Evolutionary conservation across 2,888 invertebrate species (phyloP), one percentile per base, ranked within the genome.

Genomic region (Platypus cylindrus): DNA sequence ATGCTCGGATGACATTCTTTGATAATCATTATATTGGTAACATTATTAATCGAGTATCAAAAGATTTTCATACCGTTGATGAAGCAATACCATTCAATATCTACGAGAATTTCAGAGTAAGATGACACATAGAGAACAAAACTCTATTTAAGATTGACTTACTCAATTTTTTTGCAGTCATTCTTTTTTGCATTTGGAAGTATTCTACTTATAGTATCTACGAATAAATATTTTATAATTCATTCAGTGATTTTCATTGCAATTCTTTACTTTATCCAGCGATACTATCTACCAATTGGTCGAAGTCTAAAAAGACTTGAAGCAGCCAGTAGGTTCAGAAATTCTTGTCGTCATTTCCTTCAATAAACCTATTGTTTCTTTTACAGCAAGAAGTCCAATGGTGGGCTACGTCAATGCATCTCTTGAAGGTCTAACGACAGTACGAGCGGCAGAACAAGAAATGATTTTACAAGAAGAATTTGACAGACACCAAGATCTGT

Each of bases 231-330:
- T 59, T 66, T 82, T 5, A 46, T 80, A 27, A 56, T 77, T 5
- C 77, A 80, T 1, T 73, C 80, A 2, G 54, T 72, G 0, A 63
- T 80, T 4, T 71, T 86, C 14, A 60, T 71, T n/a, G 17, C 75
- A 1, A 49, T 78, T 1, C 82, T 86, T 52, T 56, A 71, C 32
- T 53, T 71, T n/a, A 58, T 84, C 22, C 58, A 85, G 13, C 66
- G 64, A 42, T 71, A 77, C 53, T 87, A 85, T 55, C 57, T 87
- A 26, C 65, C 70, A 5, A 76, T 82, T 0, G 78, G 85, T 0
- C 71, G 83, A 48, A 78, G 78, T 52, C 64, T 87, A 1, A 87
- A 76, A 56, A 66, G 77, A 32, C 60, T 80, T 42, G 80, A 80
- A 53, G 76, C 77, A 45, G 74, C 75, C 36, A 73, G 78, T 75